These are phyloP conservation scores for Iselma pallidipennis DNA, from an alignment of 2,888 invertebrate genomes.

Conservation along the genomic window DNA sequence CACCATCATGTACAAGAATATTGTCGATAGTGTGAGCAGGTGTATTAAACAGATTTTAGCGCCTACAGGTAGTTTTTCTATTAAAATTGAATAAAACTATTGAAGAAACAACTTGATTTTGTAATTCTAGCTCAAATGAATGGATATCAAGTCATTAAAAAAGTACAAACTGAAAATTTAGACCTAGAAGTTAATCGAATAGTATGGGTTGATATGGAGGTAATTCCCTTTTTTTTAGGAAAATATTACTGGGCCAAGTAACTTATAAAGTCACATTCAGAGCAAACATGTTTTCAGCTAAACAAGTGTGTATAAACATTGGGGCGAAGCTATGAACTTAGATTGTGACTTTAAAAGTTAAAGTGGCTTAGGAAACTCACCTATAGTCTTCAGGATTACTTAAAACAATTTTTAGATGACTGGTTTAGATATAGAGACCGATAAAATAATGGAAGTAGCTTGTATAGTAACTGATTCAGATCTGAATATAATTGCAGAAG, in stretches of 20 bases:
- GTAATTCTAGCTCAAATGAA: conserved; percentile 8
- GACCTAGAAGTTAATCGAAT: conserved; percentile 56
- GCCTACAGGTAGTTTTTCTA: background rate
- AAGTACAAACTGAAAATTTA: conserved; percentile 15
- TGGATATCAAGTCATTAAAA: background rate
- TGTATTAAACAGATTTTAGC: background rate
- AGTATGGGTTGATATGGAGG: conserved; percentile 78
- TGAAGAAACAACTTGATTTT: background rate
- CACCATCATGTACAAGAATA: background rate
- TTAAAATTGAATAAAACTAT: background rate
- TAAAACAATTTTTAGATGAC: conserved; percentile 76
- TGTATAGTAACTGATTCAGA: conserved; percentile 84
- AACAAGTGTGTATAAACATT: too few relatives aligned
- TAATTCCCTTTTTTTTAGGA: conserved; percentile 33
- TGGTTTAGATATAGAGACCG: conserved; percentile 75
- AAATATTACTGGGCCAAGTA: conserved; percentile 1
- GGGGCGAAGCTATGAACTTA: too few relatives aligned
- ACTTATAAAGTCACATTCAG: too few relatives aligned
- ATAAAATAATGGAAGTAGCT: conserved; percentile 87
- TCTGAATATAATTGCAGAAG: conserved; percentile 74
- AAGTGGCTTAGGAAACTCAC: too few relatives aligned
- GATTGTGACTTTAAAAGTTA: too few relatives aligned
- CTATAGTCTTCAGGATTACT: too few relatives aligned
- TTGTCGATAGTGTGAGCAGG: background rate
- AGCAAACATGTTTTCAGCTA: too few relatives aligned